A percentile compares a stretch with the other conserved stretches of the same genome.
These are phyloP conservation scores for Leptoteleia sp. DNA, from an alignment of 1,140 invertebrate genomes.

Conservation along the genomic window DNA sequence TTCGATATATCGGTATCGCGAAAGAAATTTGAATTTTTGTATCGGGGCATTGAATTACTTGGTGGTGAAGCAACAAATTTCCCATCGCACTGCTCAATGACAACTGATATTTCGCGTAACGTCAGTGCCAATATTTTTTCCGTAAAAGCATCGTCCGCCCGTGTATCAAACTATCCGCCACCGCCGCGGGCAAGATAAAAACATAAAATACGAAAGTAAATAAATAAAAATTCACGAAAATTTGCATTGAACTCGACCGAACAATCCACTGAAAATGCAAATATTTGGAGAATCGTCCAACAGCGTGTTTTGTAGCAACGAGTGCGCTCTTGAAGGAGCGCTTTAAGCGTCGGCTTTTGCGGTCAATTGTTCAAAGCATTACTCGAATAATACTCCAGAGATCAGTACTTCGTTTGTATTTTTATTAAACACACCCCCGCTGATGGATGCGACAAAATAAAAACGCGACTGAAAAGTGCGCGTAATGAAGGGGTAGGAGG, in stretches of 20 bases:
- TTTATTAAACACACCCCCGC: conserved; percentile 33
- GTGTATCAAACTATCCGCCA: conserved; percentile 22
- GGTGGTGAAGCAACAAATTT: conserved; percentile 39
- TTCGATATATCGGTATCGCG: conserved; percentile 19
- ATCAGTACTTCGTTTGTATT: conserved; percentile 31
- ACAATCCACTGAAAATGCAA: conserved; percentile 55
- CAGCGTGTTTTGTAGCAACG: conserved; percentile 38
- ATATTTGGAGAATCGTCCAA: conserved; percentile 46
- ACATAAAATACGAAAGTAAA: conserved; percentile 42
- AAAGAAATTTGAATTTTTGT: conserved; percentile 31
- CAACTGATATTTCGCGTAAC: conserved; percentile 47
- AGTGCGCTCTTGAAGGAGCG: conserved; percentile 40
- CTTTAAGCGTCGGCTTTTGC: conserved; percentile 32
- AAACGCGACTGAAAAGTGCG: neutral
- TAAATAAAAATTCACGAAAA: conserved; percentile 51
- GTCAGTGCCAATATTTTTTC: conserved; percentile 45
- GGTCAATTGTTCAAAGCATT: conserved; percentile 36
- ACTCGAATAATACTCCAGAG: conserved; percentile 35
- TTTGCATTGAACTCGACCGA: conserved; percentile 56
- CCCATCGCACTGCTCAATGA: conserved; percentile 33
- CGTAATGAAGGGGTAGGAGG: too few species aligned
- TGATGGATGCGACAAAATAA: conserved; percentile 15
- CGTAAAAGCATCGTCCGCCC: conserved; percentile 30
- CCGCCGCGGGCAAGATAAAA: conserved; percentile 14
- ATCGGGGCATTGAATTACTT: conserved; percentile 30